These are phyloP conservation scores for Ptiloglossa arizonensis DNA, from an alignment of 1,140 invertebrate genomes.

Conservation along the genomic window DNA sequence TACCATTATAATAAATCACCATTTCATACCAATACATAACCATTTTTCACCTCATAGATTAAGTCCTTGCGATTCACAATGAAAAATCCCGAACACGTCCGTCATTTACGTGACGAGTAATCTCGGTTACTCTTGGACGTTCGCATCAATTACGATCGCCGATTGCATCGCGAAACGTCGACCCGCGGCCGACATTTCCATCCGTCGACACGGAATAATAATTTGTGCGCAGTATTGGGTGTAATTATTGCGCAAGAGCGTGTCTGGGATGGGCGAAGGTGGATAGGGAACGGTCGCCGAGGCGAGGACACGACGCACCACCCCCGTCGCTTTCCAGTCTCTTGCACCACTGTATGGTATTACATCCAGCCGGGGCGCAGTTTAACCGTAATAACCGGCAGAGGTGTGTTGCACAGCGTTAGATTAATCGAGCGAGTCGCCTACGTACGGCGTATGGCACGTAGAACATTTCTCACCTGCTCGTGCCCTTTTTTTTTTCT, in stretches of 20 bases:
- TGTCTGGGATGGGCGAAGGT: too few species aligned
- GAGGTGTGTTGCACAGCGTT: conserved; percentile 23
- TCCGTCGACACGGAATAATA: too few species aligned
- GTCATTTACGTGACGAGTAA: too few species aligned
- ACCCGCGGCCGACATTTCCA: too few species aligned
- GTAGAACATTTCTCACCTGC: conserved; percentile 43
- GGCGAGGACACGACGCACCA: not conserved
- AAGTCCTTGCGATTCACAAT: too few species aligned
- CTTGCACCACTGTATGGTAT: conserved; percentile 37
- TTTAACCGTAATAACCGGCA: conserved; percentile 44
- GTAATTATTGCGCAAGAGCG: not conserved
- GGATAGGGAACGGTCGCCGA: not conserved
- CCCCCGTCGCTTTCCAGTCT: conserved; percentile 29
- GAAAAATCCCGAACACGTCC: too few species aligned
- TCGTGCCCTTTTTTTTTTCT: not conserved
- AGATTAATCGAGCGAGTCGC: conserved; percentile 47
- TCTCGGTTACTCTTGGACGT: too few species aligned
- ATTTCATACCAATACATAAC: too few species aligned
- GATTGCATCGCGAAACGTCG: too few species aligned
- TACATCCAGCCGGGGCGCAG: conserved; percentile 36
- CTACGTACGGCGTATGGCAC: conserved; percentile 51
- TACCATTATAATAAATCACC: too few species aligned
- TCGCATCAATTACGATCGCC: too few species aligned
- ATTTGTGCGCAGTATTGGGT: not conserved
- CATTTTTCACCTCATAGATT: too few species aligned